Percentiles rank a stretch among this genome's conserved stretches.
phyloP scores from a whole-genome alignment of 1,140 invertebrate genomes.

The Micrasema longulum region DNA sequence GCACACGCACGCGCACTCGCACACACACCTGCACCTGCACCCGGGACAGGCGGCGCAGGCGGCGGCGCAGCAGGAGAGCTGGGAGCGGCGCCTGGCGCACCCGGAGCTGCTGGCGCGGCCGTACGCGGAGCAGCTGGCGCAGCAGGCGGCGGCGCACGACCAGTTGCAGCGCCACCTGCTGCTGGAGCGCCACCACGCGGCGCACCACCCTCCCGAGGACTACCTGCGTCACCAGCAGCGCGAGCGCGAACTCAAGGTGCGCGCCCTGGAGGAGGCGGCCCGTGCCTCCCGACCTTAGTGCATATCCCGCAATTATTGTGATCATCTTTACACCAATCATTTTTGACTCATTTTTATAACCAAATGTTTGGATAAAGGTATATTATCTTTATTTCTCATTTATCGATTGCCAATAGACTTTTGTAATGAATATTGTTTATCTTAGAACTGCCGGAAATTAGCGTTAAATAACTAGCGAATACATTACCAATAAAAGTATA shows the following conservation, averaged over 20 bases:
- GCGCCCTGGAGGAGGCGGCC: slow-evolving; percentile 86
- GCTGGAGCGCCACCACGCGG: slow-evolving; percentile 77
- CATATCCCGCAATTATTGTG: background rate
- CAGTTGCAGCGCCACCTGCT: slow-evolving; percentile 88
- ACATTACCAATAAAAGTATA: too few species aligned
- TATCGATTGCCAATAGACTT: too few species aligned
- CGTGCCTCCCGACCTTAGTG: slow-evolving; percentile 77
- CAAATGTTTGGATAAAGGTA: too few species aligned
- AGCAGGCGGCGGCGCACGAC: slow-evolving; percentile 84
- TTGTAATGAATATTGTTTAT: too few species aligned
- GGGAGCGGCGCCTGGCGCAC: slow-evolving; percentile 68
- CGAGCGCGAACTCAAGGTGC: slow-evolving; percentile 85
- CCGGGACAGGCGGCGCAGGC: slow-evolving; percentile 82
- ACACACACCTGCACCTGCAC: slow-evolving; percentile 91
- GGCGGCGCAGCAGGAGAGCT: slow-evolving; percentile 75
- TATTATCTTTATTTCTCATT: too few species aligned
- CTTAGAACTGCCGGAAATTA: too few species aligned
- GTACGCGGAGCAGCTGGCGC: slow-evolving; percentile 86
- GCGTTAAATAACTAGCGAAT: too few species aligned
- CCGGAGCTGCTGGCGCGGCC: slow-evolving; percentile 81
- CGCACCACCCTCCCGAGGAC: slow-evolving; percentile 77
- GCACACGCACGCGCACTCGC: slow-evolving; percentile 85
- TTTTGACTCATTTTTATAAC: too few species aligned
- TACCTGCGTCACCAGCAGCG: slow-evolving; percentile 84
- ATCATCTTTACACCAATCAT: too few species aligned